A percentile compares a stretch with the other conserved stretches of the same genome.
Conservation (phyloP, 1,140 invertebrate genomes). For the Popillia japonica region DNA sequence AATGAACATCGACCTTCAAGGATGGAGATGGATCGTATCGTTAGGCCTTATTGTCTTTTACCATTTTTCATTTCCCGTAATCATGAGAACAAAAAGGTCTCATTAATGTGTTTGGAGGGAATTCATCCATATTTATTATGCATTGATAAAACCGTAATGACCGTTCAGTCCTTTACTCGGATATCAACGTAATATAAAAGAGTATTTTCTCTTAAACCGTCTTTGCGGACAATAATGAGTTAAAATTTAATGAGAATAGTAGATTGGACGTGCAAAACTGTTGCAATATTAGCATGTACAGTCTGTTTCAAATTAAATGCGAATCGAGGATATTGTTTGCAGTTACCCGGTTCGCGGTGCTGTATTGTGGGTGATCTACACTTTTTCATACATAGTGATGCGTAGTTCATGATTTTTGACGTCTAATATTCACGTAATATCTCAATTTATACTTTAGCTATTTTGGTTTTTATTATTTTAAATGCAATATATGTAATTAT, state of each 20-base stretch:
- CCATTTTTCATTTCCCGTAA: background rate
- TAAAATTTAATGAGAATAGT: background rate
- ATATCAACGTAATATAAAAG: background rate
- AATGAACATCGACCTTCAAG: background rate
- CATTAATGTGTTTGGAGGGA: constrained; percentile 5
- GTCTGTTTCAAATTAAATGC: too few relatives aligned
- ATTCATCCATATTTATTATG: constrained; percentile 8
- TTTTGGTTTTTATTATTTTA: too few relatives aligned
- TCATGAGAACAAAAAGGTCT: background rate
- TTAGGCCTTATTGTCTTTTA: constrained; percentile 10
- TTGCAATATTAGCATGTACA: too few relatives aligned
- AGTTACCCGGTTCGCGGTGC: too few relatives aligned
- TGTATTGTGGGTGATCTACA: too few relatives aligned
- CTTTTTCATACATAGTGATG: too few relatives aligned
- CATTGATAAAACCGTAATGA: background rate
- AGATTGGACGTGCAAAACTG: background rate
- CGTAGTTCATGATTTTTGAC: too few relatives aligned
- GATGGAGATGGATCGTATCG: background rate
- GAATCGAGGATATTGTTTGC: too few relatives aligned
- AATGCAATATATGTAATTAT: too few relatives aligned
- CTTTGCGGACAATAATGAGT: background rate
- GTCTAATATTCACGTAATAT: too few relatives aligned
- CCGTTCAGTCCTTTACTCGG: background rate
- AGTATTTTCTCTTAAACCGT: background rate
- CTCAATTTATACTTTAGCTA: too few relatives aligned